Base-by-base conservation (phyloP, 2,113 vertebrate genomes). In the Serilophus lunatus region DNA sequence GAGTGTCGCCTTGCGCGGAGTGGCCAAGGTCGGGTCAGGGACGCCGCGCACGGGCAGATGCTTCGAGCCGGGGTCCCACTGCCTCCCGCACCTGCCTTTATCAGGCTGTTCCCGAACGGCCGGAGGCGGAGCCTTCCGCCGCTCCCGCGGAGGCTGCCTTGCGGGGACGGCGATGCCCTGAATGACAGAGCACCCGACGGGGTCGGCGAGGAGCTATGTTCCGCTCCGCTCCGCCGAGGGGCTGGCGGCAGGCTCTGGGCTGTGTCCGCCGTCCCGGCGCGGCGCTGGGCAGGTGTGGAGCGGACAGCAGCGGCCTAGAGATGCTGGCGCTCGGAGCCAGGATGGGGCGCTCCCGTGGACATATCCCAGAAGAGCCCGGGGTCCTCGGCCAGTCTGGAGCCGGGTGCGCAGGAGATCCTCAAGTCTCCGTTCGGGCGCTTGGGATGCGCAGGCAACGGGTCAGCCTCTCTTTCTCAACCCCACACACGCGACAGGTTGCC, bases 11-110 rank as follows among this genome's bases (percentile, higher is more conserved):
- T 17, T 6, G 65, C 8, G 5, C 7, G 4, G 42, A 33, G 14
- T 9, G 56, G n/a, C 54, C 44, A 29, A 13, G 42, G 76, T 68
- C 35, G 4, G 57, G 64, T 31, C 94, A 4, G 85, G 92, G 64
- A 50, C 90, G 83, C 40, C 1, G 50, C 20, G 51, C 86, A 12
- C 7, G 9, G 65, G 82, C 93, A n/a, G 95, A 93, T 72, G 40
- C 86, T 93, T 47, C 35, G 35, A 81, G 77, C 76, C 16, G 59
- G 77, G 94, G 53, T 88, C 86, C 82, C 19, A 69, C 61, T 3
- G 82, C 85, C n/a, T 7, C 47, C 35, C 82, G 82, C 85, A 88
- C 89, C 90, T 86, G 87, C 95, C 95, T 98, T 97, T 98, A 98
- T 98, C 95, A 51, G 59, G 72, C 66, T 24, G 94, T 3, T 93